A percentile compares a stretch with the other conserved stretches of the same genome.
Evolutionary conservation across 2,797 vertebrate genomes (phyloP).

Genomic region (Heterohyrax brucei): DNA sequence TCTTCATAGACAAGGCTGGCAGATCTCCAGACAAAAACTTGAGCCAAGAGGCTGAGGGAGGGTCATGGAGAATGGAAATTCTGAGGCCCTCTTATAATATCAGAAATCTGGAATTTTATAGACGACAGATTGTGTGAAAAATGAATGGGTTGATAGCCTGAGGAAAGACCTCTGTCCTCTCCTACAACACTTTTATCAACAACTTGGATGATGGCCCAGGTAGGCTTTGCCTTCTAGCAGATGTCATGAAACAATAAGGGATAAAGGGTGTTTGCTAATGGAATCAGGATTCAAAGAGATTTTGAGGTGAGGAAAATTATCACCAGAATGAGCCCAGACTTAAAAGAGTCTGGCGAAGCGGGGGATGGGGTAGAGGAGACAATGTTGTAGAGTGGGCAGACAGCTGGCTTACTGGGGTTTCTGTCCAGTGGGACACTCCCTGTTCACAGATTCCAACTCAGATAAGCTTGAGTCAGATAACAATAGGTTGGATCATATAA

Average conservation of each 20-base stretch:
- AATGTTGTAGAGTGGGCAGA: neutral
- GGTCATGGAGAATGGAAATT: neutral
- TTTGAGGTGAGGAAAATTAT: neutral
- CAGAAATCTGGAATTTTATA: neutral
- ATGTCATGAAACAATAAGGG: neutral
- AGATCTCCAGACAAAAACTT: neutral
- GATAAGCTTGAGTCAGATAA: neutral
- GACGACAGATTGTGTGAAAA: neutral
- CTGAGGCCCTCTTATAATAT: neutral
- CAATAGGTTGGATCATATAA: neutral
- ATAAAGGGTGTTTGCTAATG: neutral
- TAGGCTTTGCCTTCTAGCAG: neutral
- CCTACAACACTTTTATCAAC: neutral
- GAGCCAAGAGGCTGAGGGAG: neutral
- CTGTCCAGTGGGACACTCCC: neutral
- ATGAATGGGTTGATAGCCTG: neutral
- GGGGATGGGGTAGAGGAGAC: neutral
- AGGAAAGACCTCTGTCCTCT: neutral
- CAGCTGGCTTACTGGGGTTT: neutral
- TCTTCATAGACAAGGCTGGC: neutral
- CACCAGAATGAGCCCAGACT: neutral
- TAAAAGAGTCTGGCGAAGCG: neutral
- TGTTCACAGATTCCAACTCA: neutral
- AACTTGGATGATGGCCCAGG: neutral
- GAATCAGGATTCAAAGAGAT: constrained; percentile 29